phyloP scores from a whole-genome alignment of 1,140 invertebrate genomes.

The Leptopilina boulardi region DNA sequence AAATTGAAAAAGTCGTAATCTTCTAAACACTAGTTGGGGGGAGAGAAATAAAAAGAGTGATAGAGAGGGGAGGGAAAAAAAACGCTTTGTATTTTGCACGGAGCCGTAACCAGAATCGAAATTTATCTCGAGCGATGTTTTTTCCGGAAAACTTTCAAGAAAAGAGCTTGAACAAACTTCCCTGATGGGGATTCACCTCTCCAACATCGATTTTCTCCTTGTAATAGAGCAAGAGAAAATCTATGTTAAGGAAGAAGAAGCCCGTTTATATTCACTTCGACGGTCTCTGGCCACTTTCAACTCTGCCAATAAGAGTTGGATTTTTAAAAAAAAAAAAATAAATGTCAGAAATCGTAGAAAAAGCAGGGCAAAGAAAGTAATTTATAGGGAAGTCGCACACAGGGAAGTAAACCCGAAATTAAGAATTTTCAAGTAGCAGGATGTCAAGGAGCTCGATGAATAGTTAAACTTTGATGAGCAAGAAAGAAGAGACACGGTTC shows the following conservation, averaged over 20 bases:
- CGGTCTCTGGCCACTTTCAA: constrained; percentile 15
- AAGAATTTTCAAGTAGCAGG: background rate
- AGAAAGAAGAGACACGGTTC: background rate
- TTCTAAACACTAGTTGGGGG: background rate
- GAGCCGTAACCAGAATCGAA: constrained; percentile 22
- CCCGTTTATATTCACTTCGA: constrained; percentile 17
- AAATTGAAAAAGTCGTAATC: background rate
- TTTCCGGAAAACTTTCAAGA: constrained; percentile 31
- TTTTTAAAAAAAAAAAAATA: background rate
- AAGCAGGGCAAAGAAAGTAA: background rate
- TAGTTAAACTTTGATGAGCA: background rate
- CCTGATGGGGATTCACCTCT: constrained; percentile 26
- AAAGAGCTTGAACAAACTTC: constrained; percentile 31
- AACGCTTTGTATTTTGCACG: constrained; percentile 1
- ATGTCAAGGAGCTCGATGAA: background rate
- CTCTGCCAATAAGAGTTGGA: constrained; percentile 8
- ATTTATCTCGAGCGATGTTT: constrained; percentile 30
- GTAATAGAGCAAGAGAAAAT: constrained; percentile 30
- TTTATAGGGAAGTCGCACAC: background rate
- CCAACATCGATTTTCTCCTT: constrained; percentile 27
- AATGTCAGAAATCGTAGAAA: constrained; percentile 6
- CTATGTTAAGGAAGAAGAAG: constrained; percentile 29
- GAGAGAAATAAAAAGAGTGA: no score
- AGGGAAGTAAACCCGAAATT: background rate
- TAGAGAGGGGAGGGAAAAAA: background rate